phyloP scores from a whole-genome alignment of 2,797 vertebrate species.

The Simalia tracyae region DNA sequence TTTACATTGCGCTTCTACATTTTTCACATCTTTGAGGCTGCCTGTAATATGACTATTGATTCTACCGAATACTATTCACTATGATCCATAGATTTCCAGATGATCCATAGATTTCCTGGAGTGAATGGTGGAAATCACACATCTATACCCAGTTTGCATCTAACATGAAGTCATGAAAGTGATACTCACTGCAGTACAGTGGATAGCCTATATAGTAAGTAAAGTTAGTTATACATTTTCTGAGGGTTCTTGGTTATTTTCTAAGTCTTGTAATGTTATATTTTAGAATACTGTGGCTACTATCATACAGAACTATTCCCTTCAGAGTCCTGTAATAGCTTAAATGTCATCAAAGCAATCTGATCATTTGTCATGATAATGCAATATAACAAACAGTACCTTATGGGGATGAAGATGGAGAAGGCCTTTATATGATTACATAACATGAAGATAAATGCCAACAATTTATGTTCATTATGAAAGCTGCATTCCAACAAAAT shows the following conservation, averaged over 20 bases:
- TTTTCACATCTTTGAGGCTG: background rate
- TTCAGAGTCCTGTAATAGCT: constrained; percentile 59
- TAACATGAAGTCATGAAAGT: background rate
- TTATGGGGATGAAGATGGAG: constrained; percentile 66
- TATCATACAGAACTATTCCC: constrained; percentile 32
- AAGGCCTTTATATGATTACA: constrained; percentile 74
- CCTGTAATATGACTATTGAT: background rate
- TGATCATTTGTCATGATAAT: constrained; percentile 73
- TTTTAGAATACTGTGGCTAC: constrained; percentile 23
- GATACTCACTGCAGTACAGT: background rate
- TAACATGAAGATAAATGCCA: constrained; percentile 74
- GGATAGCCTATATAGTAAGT: background rate
- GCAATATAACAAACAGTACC: constrained; percentile 68
- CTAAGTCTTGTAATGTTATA: constrained; percentile 20
- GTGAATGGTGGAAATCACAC: background rate
- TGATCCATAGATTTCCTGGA: background rate
- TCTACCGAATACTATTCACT: background rate
- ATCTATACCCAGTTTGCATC: background rate
- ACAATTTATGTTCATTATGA: constrained; percentile 75
- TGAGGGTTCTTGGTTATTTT: constrained; percentile 26
- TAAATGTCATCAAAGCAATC: constrained; percentile 64
- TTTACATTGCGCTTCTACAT: background rate
- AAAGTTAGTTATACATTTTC: constrained; percentile 11
- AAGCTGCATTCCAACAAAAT: constrained; percentile 70
- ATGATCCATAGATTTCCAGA: background rate